These are phyloP conservation scores for Nesogale talazaci DNA, from an alignment of 2,113 vertebrate genomes.

Conservation along the genomic window DNA sequence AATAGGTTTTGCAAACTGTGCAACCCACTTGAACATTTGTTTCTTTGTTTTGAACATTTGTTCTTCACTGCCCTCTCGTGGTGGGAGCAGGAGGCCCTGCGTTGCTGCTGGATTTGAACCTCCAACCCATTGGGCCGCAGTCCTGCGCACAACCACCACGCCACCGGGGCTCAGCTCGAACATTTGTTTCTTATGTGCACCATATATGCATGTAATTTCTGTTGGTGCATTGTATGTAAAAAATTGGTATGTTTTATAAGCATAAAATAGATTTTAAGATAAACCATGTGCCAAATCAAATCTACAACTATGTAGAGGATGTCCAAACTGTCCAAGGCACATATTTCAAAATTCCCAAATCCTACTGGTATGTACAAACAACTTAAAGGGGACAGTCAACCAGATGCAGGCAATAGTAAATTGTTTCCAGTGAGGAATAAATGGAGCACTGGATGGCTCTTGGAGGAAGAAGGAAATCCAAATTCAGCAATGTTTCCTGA, in stretches of 20 bases:
- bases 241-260: neutral
- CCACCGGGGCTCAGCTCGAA: too few species aligned
- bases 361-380: neutral
- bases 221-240: too few species aligned
- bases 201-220: too few species aligned
- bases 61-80: too few species aligned
- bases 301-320: slow-evolving; percentile 17
- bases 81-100: too few species aligned
- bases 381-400: neutral
- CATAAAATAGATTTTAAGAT: neutral
- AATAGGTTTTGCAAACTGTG: too few species aligned
- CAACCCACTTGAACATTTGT: too few species aligned
- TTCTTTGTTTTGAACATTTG: too few species aligned
- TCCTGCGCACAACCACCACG: too few species aligned
- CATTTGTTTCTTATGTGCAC: too few species aligned
- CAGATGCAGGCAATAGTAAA: neutral
- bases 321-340: neutral
- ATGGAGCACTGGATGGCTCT: neutral
- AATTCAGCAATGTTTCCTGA: neutral
- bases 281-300: slow-evolving; percentile 36
- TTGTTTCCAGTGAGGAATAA: neutral
- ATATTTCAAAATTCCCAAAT: neutral
- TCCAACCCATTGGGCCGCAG: too few species aligned
- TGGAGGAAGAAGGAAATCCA: neutral
- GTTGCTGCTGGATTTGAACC: too few species aligned